Evolutionary conservation across 2,888 invertebrate species (phyloP).

Genomic region (Taphrorychus bicolor): DNA sequence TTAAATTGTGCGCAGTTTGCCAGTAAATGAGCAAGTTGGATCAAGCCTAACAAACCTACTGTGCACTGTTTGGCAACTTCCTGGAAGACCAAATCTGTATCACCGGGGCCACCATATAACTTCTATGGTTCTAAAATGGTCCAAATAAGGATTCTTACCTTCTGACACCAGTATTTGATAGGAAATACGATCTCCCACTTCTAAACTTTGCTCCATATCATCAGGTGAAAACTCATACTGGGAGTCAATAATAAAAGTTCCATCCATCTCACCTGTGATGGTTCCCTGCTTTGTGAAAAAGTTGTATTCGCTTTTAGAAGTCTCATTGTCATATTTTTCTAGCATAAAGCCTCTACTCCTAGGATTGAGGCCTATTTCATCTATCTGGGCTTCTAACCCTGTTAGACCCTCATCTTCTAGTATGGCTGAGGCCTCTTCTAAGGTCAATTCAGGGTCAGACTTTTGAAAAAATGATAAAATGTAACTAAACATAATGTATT

Average conservation of each 20-base stretch:
- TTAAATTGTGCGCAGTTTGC: too few relatives aligned
- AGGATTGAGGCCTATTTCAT: not conserved
- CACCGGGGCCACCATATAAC: not conserved
- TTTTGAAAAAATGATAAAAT: slow-evolving; percentile 44
- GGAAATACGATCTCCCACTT: slow-evolving; percentile 67
- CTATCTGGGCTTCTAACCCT: not conserved
- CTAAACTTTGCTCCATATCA: slow-evolving; percentile 50
- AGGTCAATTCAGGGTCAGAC: slow-evolving; percentile 44
- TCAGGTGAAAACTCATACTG: slow-evolving; percentile 63
- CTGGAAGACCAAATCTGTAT: too few relatives aligned
- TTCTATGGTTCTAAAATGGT: not conserved
- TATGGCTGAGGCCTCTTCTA: slow-evolving; percentile 48
- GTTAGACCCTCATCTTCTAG: slow-evolving; percentile 36
- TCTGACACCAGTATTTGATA: slow-evolving; percentile 43
- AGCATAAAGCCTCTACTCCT: not conserved
- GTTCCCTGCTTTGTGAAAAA: slow-evolving; percentile 60
- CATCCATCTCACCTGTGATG: slow-evolving; percentile 64
- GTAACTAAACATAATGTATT: slow-evolving; percentile 42
- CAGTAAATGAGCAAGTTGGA: too few relatives aligned
- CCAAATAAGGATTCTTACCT: slow-evolving; percentile 14
- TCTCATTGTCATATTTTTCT: not conserved
- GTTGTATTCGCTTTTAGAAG: slow-evolving; percentile 22
- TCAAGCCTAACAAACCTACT: too few relatives aligned
- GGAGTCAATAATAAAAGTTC: slow-evolving; percentile 68
- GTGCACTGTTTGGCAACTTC: too few relatives aligned